Base-by-base conservation (phyloP, 2,888 invertebrate genomes). In the Eristalis arbustorum region DNA sequence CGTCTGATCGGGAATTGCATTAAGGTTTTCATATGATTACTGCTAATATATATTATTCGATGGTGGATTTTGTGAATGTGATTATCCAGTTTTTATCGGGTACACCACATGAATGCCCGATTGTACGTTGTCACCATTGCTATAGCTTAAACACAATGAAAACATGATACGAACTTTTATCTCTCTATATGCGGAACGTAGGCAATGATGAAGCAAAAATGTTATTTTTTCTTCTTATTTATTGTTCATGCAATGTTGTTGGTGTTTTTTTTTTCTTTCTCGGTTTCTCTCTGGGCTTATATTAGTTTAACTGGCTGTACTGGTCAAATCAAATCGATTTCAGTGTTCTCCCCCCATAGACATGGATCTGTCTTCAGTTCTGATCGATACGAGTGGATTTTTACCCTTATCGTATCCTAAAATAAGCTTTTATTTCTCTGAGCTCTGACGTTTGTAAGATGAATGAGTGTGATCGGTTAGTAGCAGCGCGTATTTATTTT, bases 141-240 rank as follows among this genome's bases (percentile, higher is more conserved):
- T 57, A 66, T 34, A 69, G 64, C 67, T 69, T n/a, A 69, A 78
- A 31, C 57, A 57, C 3, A 78, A 49, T 56, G 63, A 78, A 87
- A 87, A 87, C 87, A 83, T 83, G 79, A 79, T 76, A 72, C 49
- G 71, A 49, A 78, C 68, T 68, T 78, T 64, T 78, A 42, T 84
- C 42, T 69, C 61, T 56, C 57, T 63, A 62, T 67, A 25, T 82
- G 67, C 25, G 59, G 23, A 77, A 61, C 72, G 64, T 74, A 72
- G 78, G 78, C 87, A 83, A 87, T 87, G 87, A 87, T 87, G 78
- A 79, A 72, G 87, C 87, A 83, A 49, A 87, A 78, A 34, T 56
- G 34, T 13, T 14, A 8, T 28, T 23, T n/a, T n/a, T 37, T 73
- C 56, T 4, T 71, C 34, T 23, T 71, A 40, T 31, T 13, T 49